Conservation (phyloP, 2,888 invertebrate species). For the Tipula helvola region DNA sequence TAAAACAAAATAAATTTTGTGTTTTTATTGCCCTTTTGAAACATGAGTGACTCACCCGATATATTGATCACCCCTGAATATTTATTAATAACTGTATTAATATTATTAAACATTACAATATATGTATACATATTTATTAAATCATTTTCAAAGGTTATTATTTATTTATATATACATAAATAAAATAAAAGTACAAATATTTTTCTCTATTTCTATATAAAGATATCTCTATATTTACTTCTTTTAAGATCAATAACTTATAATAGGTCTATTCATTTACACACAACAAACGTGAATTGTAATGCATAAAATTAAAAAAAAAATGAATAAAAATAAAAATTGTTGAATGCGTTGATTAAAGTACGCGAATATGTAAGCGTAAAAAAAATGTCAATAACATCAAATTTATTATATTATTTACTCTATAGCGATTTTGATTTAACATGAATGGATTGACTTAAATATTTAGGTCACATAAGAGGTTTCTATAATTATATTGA, state of each 20-base stretch:
- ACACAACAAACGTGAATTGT: constrained; percentile 4
- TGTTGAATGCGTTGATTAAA: not conserved
- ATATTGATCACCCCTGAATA: not conserved
- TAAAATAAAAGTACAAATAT: not conserved
- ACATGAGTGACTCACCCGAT: not conserved
- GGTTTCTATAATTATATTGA: not conserved
- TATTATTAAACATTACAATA: not conserved
- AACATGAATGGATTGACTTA: not conserved
- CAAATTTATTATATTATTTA: not conserved
- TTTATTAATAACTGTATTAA: not conserved
- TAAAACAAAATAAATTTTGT: too few relatives aligned
- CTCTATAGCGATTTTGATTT: not conserved
- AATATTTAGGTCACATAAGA: not conserved
- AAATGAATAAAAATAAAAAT: too few relatives aligned
- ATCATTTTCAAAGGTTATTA: not conserved
- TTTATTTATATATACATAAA: not conserved
- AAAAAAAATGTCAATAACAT: not conserved
- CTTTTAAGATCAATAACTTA: not conserved
- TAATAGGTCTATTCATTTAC: not conserved
- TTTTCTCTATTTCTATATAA: not conserved
- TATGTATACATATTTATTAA: not conserved
- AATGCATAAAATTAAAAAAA: not conserved
- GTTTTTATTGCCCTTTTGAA: too few relatives aligned
- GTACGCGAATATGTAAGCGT: not conserved
- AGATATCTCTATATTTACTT: not conserved